A percentile compares a stretch with the other conserved stretches of the same genome.
phyloP scores from a whole-genome alignment of 2,797 vertebrate species.

The Eospalax fontanierii region DNA sequence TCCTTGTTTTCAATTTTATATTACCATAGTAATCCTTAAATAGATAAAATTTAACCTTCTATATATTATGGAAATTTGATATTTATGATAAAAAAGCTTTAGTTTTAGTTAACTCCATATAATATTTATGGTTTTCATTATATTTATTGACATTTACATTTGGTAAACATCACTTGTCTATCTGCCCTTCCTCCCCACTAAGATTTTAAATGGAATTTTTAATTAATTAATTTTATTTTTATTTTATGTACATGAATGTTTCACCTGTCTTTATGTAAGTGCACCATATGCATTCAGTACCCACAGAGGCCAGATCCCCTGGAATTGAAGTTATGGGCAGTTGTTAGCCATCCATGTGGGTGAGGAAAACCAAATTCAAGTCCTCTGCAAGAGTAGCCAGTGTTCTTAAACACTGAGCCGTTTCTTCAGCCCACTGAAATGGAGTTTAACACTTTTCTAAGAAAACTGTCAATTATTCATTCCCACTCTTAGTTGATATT shows the following conservation, averaged over 20 bases:
- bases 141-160: conserved; percentile 5
- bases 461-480: background rate
- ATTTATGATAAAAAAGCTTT: background rate
- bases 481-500: background rate
- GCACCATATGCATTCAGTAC: too few species aligned
- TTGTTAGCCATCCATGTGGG: too few species aligned
- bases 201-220: background rate
- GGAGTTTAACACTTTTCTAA: background rate
- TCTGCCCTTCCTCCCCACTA: background rate
- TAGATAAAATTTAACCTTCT: background rate
- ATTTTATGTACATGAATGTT: too few species aligned
- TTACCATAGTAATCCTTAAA: background rate
- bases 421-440: too few species aligned
- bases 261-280: too few species aligned
- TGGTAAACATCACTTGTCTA: background rate
- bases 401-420: too few species aligned
- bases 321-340: too few species aligned
- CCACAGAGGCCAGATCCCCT: too few species aligned
- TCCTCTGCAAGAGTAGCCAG: too few species aligned
- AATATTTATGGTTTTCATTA: background rate
- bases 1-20: background rate
- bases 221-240: too few species aligned
- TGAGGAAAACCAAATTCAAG: too few species aligned
- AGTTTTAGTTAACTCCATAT: background rate
- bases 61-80: background rate